Conservation (phyloP, 1,140 invertebrate genomes). For the Aphis gossypii region DNA sequence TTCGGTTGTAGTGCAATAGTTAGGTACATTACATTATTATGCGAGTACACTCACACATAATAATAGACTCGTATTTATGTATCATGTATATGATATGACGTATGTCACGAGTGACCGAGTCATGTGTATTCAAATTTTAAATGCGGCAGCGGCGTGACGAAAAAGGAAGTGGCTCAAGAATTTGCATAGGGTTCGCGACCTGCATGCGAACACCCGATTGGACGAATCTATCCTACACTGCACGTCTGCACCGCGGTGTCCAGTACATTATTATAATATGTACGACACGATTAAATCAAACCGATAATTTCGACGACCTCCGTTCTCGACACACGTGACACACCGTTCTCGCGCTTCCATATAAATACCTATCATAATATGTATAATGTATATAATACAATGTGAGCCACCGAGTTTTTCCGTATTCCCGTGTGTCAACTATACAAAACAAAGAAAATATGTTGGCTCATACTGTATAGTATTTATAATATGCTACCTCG, state of each 20-base stretch:
- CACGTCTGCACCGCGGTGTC: not conserved
- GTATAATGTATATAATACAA: not conserved
- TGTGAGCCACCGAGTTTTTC: too few species aligned
- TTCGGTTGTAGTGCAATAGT: too few species aligned
- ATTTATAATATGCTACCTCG: not conserved
- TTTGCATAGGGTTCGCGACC: constrained; percentile 18
- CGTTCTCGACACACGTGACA: not conserved
- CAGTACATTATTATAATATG: not conserved
- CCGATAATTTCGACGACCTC: not conserved
- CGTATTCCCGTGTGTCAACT: not conserved
- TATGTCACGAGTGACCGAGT: not conserved
- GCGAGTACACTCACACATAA: too few species aligned
- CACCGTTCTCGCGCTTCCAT: not conserved
- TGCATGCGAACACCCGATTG: not conserved
- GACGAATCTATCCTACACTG: not conserved
- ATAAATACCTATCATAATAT: not conserved
- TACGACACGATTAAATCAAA: not conserved
- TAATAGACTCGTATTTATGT: too few species aligned
- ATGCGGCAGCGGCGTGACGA: not conserved
- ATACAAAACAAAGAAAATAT: not conserved
- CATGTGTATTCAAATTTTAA: not conserved
- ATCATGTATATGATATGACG: not conserved
- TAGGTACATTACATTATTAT: too few species aligned
- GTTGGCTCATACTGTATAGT: not conserved
- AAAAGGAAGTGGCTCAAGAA: not conserved